Base-by-base conservation (phyloP, 2,888 invertebrate species). In the Andrena praecox region DNA sequence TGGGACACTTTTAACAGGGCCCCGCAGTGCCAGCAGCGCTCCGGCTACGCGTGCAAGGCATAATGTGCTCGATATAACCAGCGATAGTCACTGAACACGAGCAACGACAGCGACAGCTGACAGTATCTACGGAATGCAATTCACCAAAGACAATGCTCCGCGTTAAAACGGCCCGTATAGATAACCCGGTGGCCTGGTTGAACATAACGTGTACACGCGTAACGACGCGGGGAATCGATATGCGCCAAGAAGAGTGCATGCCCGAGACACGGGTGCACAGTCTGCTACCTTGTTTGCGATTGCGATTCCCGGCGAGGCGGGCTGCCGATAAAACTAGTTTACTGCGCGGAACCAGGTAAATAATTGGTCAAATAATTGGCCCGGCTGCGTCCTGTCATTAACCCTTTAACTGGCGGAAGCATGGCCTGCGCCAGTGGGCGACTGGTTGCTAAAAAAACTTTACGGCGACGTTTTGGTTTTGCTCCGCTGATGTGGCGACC, bases 81-180 rank as follows among this genome's bases (percentile, higher is more conserved):
- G 68, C 85, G 81, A 85, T 70, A 84, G 76, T 66, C 64, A 27
- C 31, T 67, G 20, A 27, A 69, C 73, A 66, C 67, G 48, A 78
- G 74, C 78, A 66, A 67, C 77, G 87, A 78, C 87, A 72, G 66
- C 70, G 78, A 50, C 76, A 78, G 64, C 88, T 59, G 81, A 72
- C 85, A 77, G 75, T 88, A 84, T 87, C 84, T 85, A 59, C 76
- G 82, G 86, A 84, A 87, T 87, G 82, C 84, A 87, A 90, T 85
- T 85, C 88, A 69, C 76, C 42, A 77, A 85, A 87, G 87, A 90
- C 87, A 89, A 89, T 89, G 85, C 87, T 73, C 33, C 76, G 76
- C 85, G 85, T 89, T 86, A 86, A 86, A 89, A 89, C 84, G 84
- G 78, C 83, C 84, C 87, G 86, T 82, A 84, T 74, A 85, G 90